Evolutionary conservation across 2,797 vertebrate genomes (phyloP).

Genomic region (Pangasius sanitwongsei): DNA sequence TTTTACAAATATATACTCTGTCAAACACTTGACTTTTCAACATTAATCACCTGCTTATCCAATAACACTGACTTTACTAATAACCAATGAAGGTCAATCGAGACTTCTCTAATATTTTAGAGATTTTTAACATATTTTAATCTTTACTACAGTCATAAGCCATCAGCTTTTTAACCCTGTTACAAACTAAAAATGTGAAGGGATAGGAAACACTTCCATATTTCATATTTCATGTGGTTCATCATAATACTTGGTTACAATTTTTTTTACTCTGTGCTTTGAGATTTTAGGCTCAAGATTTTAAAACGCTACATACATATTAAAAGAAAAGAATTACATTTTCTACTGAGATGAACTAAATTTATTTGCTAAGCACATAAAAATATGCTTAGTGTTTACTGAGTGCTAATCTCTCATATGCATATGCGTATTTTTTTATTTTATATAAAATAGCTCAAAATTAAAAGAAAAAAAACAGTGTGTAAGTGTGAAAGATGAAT

Average conservation of each 20-base stretch:
- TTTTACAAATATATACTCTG: background rate
- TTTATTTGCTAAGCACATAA: background rate
- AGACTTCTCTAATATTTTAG: background rate
- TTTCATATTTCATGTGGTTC: background rate
- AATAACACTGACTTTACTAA: background rate
- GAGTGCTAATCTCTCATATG: background rate
- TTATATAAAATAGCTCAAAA: too few species aligned
- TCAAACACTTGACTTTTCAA: background rate
- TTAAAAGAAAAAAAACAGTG: too few species aligned
- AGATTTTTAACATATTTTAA: background rate
- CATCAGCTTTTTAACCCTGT: background rate
- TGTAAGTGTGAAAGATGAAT: too few species aligned
- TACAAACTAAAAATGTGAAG: background rate
- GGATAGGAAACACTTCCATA: background rate
- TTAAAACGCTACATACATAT: background rate
- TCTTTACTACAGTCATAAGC: background rate
- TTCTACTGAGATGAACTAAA: background rate
- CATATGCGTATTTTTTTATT: background rate
- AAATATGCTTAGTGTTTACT: background rate
- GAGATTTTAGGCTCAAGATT: background rate
- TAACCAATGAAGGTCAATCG: background rate
- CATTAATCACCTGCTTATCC: background rate
- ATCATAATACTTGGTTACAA: background rate
- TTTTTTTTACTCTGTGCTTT: background rate
- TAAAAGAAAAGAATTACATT: background rate